phyloP scores from a whole-genome alignment of 2,797 vertebrate species.

The Cygnus olor region DNA sequence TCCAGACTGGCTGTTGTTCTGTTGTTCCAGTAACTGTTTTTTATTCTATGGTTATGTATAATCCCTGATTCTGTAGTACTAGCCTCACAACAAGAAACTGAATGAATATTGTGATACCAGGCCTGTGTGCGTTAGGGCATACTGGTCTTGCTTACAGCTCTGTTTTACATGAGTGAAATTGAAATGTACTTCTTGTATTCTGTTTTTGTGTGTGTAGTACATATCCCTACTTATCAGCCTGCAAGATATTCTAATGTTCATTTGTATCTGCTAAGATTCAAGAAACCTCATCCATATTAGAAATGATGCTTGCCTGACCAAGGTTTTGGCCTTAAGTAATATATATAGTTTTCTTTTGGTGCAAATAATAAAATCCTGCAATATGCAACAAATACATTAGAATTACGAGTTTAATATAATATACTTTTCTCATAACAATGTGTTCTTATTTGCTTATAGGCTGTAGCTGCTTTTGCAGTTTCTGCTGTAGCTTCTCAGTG shows the following conservation, averaged over 20 bases:
- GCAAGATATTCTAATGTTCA: neutral
- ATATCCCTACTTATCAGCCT: neutral
- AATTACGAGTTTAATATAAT: neutral
- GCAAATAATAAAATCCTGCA: neutral
- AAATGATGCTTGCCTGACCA: neutral
- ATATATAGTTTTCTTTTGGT: neutral
- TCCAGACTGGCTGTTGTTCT: neutral
- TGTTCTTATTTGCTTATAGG: constrained; percentile 74
- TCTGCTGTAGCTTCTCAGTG: constrained; percentile 98
- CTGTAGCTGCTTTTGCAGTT: constrained; percentile 95
- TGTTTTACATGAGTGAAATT: neutral
- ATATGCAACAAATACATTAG: neutral
- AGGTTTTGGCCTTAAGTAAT: neutral
- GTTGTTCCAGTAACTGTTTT: no score
- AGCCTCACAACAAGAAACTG: neutral
- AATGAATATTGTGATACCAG: neutral
- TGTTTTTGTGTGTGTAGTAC: neutral
- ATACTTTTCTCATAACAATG: neutral
- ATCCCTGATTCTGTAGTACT: neutral
- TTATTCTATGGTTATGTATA: neutral
- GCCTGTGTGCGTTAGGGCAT: neutral
- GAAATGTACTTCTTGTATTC: neutral
- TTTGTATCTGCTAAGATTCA: neutral
- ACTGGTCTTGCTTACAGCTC: neutral
- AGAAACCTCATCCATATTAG: neutral